Evolutionary conservation across 2,113 vertebrate genomes (phyloP).

Genomic region (Barnardius zonarius): DNA sequence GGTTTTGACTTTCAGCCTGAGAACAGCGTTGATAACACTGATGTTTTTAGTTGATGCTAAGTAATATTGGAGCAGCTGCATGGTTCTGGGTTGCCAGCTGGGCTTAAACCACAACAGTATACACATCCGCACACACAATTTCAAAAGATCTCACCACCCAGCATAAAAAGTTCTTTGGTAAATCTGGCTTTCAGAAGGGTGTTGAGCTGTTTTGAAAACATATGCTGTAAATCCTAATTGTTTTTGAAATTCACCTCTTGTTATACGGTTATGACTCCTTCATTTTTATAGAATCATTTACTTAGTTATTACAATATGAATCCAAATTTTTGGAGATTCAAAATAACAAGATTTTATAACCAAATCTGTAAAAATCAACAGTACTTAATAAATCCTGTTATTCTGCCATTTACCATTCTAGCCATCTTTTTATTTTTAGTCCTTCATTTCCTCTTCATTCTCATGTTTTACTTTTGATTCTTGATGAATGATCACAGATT

Average conservation of each 20-base stretch:
- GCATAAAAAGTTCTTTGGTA: not conserved
- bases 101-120: too few relatives aligned
- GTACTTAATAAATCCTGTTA: slow-evolving; percentile 41
- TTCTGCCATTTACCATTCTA: slow-evolving; percentile 41
- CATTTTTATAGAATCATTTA: not conserved
- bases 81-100: too few relatives aligned
- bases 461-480: slow-evolving; percentile 59
- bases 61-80: too few relatives aligned
- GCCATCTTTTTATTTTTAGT: slow-evolving; percentile 51
- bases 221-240: not conserved
- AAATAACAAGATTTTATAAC: slow-evolving; percentile 20
- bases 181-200: not conserved
- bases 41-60: too few relatives aligned
- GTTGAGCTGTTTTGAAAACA: slow-evolving; percentile 30
- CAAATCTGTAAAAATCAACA: slow-evolving; percentile 13
- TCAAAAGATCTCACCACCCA: not conserved
- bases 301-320: not conserved
- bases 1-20: too few relatives aligned
- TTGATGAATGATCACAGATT: slow-evolving; percentile 56
- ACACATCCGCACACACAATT: not conserved
- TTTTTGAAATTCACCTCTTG: slow-evolving; percentile 14
- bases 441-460: slow-evolving; percentile 50
- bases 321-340: not conserved
- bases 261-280: not conserved
- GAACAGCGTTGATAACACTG: too few relatives aligned